Base-by-base conservation (phyloP, 2,888 invertebrate species). In the Epinotia bilunana region DNA sequence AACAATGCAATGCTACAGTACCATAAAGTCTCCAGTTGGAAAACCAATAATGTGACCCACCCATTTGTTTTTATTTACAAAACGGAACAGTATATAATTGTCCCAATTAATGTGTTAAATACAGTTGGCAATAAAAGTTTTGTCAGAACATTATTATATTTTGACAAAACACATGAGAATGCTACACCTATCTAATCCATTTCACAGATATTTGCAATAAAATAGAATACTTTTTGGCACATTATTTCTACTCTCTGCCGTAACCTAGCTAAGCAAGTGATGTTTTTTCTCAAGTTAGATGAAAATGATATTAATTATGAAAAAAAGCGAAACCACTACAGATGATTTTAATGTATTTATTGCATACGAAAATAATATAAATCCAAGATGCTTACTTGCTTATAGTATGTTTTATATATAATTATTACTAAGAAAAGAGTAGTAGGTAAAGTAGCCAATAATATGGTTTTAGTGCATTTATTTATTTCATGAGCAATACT, bases 351-450 rank as follows among this genome's bases (percentile, higher is more conserved):
- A 82, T 80, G 81, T 84, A 84, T 88, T 92, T 91, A 92, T 88
- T 91, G 87, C 82, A 85, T 91, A 91, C 64, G 90, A 92, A 92
- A 92, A 91, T 90, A 92, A 92, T 91, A 91, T 90, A 92, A 90
- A 91, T 87, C 89, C 90, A 92, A 92, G 84, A 83, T 88, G 89
- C 89, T 90, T 91, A 91, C 88, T 87, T 90, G 12, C 46, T 53
- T n/a, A n/a, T n/a, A 88, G 89, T 91, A 87, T 88, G 18, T 13
- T 33, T 72, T 89, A 88, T 16, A 49, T 89, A 88, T 16, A 49
- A 33, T 33, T 33, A 87, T 86, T 84, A 71, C 71, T 61, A 70
- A 23, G 18, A 65, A 18, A 64, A 62, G 62, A 61, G 61, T 20
- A 7, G 12, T 58, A 58, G 13, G 9, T 46, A 7, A 55, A 63